Evolutionary conservation across 2,888 invertebrate genomes (phyloP).

Genomic region (Platycnemis pennipes): DNA sequence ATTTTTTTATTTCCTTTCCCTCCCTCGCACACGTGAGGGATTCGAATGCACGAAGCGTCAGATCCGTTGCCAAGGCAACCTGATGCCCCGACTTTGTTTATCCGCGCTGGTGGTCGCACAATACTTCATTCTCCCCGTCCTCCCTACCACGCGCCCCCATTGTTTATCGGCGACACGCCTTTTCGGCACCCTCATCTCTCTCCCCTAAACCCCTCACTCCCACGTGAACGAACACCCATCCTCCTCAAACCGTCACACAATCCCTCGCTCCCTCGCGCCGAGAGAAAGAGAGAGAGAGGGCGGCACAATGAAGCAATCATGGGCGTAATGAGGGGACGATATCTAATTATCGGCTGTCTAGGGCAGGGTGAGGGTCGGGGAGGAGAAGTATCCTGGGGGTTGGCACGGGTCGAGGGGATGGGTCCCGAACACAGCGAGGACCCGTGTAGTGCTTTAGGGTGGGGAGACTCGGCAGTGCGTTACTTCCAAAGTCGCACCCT

Average conservation of each 20-base stretch:
- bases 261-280: neutral
- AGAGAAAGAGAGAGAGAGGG: neutral
- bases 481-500: neutral
- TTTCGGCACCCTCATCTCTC: neutral
- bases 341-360: constrained; percentile 66
- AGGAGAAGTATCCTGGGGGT: neutral
- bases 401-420: neutral
- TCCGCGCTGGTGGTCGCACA: constrained; percentile 28
- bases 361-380: constrained; percentile 37
- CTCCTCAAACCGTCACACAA: neutral
- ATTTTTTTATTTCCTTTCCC: neutral
- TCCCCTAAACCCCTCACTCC: constrained; percentile 14
- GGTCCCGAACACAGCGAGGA: neutral
- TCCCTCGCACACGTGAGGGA: neutral
- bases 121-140: constrained; percentile 32
- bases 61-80: constrained; percentile 47
- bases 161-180: constrained; percentile 46
- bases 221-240: neutral
- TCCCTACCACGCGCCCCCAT: neutral
- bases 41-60: constrained; percentile 43
- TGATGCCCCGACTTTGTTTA: constrained; percentile 61
- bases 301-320: constrained; percentile 64
- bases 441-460: neutral
- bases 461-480: neutral
- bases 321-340: constrained; percentile 64